Base-by-base conservation (phyloP, 1,140 invertebrate species). In the Drosophila murphyi region DNA sequence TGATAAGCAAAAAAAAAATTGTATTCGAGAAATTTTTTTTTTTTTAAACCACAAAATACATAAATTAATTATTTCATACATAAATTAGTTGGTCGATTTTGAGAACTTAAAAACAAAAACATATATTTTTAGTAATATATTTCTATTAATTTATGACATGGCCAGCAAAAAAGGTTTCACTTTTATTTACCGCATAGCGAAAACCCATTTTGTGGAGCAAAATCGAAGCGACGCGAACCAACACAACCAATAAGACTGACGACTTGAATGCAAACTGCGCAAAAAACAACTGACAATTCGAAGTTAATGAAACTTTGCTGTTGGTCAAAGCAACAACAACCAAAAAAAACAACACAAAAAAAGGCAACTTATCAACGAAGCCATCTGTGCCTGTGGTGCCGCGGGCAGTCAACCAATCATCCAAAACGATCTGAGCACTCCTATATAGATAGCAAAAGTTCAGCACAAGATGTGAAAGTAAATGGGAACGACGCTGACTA, bases 401-500 rank as follows among this genome's bases (percentile, higher is more conserved):
- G 20, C 20, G 20, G 20, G 20, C 5, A 34, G 34, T 5, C 34
- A 34, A 34, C 4, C 34, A 34, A 34, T 37, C 7, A 37, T 37
- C 35, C 35, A 37, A 37, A 37, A 37, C 5, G 35, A 5, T 5
- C 5, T 37, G 3, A 5, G n/a, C 10, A 43, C 10, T 20, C 20
- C 20, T 4, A 43, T 4, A n/a, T 3, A 41, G 4, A n/a, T n/a
- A 43, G 39, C 10, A 43, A 43, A 43, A 43, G 39, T 34, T 34
- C 10, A 4, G 39, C 39, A 43, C 10, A n/a, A n/a, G 3, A 43
- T 41, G 39, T 41, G 39, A 10, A 41, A 7, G 35, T 4, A n/a
- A 3, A 43, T 41, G 39, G 8, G 39, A 10, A 41, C 39, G 35
- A 3, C 29, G 29, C 20, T 68, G 55, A 68, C 55, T 68, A 59